Conservation (phyloP, 1,140 invertebrate genomes). For the Leucophenga varia region DNA sequence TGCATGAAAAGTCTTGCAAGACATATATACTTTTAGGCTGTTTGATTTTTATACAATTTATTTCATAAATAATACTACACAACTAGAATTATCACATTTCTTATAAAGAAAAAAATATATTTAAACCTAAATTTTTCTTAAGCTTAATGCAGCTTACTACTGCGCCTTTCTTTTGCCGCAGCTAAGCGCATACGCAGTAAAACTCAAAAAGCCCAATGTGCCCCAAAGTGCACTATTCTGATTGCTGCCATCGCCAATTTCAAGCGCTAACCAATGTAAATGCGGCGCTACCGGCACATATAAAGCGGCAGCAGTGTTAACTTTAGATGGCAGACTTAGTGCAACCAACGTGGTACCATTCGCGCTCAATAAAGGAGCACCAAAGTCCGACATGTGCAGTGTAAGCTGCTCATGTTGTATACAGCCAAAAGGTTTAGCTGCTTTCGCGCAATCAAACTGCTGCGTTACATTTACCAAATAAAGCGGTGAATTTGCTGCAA, state of each 20-base stretch:
- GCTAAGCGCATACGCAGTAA: slow-evolving; percentile 36
- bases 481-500: too few species aligned
- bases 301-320: slow-evolving; percentile 12
- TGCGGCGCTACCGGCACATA: slow-evolving; percentile 42
- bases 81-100: too few species aligned
- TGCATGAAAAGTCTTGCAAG: too few species aligned
- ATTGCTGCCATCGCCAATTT: slow-evolving; percentile 37
- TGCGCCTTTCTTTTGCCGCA: too few species aligned
- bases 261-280: slow-evolving; percentile 33
- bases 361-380: slow-evolving; percentile 26
- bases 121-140: not conserved
- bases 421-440: slow-evolving; percentile 30
- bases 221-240: slow-evolving; percentile 47
- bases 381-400: slow-evolving; percentile 19
- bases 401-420: slow-evolving; percentile 23
- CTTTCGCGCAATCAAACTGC: not conserved
- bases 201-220: slow-evolving; percentile 30
- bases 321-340: slow-evolving; percentile 15
- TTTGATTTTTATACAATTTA: too few species aligned
- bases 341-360: not conserved
- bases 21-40: too few species aligned
- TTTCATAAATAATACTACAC: too few species aligned
- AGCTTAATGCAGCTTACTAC: not conserved
- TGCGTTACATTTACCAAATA: too few species aligned
- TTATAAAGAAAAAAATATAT: too few species aligned